Percentiles rank a stretch among this genome's conserved stretches.
Evolutionary conservation across 2,888 invertebrate genomes (phyloP).

Genomic region (Boloria selene): DNA sequence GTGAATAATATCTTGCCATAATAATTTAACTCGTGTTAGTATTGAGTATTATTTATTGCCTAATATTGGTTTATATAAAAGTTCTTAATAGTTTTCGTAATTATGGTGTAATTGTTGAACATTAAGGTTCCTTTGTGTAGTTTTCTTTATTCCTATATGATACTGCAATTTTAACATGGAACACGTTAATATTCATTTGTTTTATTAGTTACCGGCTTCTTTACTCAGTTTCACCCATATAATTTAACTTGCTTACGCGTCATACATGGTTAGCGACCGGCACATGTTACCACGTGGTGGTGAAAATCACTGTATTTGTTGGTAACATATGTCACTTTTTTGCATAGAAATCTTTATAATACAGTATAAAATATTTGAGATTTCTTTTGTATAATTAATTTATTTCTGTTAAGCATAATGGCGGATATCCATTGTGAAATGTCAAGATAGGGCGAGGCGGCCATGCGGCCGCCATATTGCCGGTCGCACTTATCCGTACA

Average conservation of each 20-base stretch:
- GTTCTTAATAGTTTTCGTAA: constrained; percentile 13
- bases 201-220: constrained; percentile 30
- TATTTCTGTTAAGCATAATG: constrained; percentile 53
- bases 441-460: constrained; percentile 82
- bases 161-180: constrained; percentile 15
- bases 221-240: constrained; percentile 50
- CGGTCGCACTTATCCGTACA: constrained; percentile 71
- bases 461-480: constrained; percentile 82
- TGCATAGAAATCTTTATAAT: neutral
- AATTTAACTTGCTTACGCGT: constrained; percentile 75
- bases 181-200: constrained; percentile 37
- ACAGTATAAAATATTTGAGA: neutral
- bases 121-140: constrained; percentile 22
- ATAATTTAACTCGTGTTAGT: constrained; percentile 23
- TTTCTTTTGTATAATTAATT: constrained; percentile 13
- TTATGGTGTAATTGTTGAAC: constrained; percentile 39
- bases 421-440: constrained; percentile 78
- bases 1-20: constrained; percentile 46
- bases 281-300: constrained; percentile 78
- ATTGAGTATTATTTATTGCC: neutral
- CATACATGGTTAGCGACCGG: constrained; percentile 72
- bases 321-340: constrained; percentile 19
- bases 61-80: constrained; percentile 15
- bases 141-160: constrained; percentile 4
- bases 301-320: constrained; percentile 49